Base-by-base conservation (phyloP, 2,113 vertebrate genomes). In the Lathamus discolor region DNA sequence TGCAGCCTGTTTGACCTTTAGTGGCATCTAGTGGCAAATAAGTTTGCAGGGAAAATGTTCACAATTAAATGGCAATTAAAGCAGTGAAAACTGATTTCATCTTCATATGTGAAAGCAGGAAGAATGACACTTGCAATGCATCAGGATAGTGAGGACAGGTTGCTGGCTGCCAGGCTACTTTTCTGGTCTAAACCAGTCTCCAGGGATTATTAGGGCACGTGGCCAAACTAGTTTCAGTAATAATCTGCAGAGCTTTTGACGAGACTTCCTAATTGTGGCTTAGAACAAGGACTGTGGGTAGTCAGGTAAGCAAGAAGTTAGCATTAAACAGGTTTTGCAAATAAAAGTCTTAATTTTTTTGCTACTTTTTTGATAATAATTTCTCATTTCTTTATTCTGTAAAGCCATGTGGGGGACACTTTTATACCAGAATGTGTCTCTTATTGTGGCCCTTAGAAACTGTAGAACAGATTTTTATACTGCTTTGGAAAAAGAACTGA, bases 11-110 rank as follows among this genome's bases (percentile, higher is more conserved):
- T 69, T 91, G 78, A 93, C 91, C 70, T 96, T 95, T 91, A 93
- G 81, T 95, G 93, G 78, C 85, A 96, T 46, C 82, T 93, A 96
- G 93, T 86, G 85, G 75, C 68, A 94, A 94, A 77, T 43, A 23
- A 88, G 10, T 70, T 91, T 70, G 29, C 19, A 86, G 17, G n/a
- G 55, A 66, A 93, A 67, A 75, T 82, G 17, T 75, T 86, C 46
- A 29, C 23, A 76, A 54, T 20, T 41, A 85, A 83, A 73, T 10
- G 11, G 4, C n/a, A 77, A 77, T 77, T 92, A 81, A 63, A 63
- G 1, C 17, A 55, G 17, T 1, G 4, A 86, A 92, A 74, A 57
- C 17, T 64, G 2, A 17, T 87, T 91, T 87, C 3, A 41, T 72
- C 51, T 88, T 78, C 41, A 29, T 62, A 23, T 23, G 17, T 23